Percentiles rank a stretch among this genome's conserved stretches.
Evolutionary conservation across 1,140 invertebrate genomes (phyloP).

Genomic region (Ceratitis capitata): DNA sequence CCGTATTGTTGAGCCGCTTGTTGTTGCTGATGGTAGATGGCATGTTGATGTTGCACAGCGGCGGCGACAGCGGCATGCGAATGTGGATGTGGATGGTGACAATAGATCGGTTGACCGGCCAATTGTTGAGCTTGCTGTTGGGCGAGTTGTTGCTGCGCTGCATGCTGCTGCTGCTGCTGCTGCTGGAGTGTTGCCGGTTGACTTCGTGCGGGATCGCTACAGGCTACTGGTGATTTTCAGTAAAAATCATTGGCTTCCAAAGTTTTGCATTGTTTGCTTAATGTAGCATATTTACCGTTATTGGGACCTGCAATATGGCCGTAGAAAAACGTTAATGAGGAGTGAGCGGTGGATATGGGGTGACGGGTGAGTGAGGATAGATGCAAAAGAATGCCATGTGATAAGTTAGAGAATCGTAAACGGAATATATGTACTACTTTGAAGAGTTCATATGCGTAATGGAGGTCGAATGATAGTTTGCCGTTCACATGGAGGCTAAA

Average conservation of each 20-base stretch:
- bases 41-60: constrained; percentile 61
- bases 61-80: constrained; percentile 54
- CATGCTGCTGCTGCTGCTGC: constrained; percentile 54
- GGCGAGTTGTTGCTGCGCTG: constrained; percentile 48
- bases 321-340: constrained; percentile 3
- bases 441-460: not conserved
- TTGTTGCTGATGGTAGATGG: constrained; percentile 63
- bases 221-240: constrained; percentile 80
- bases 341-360: not conserved
- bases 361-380: not conserved
- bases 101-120: constrained; percentile 63
- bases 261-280: constrained; percentile 95
- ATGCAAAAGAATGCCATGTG: not conserved
- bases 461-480: not conserved
- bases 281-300: constrained; percentile 88
- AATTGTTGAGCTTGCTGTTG: constrained; percentile 53
- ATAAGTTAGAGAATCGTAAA: not conserved
- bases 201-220: constrained; percentile 48
- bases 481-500: not conserved
- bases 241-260: constrained; percentile 93
- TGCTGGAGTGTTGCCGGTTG: constrained; percentile 53
- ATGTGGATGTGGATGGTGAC: constrained; percentile 64
- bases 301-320: constrained; percentile 67
- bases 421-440: not conserved
- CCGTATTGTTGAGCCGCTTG: constrained; percentile 54